These are phyloP conservation scores for Hirtodrosophila alboralis DNA, from an alignment of 2,888 invertebrate species.

Conservation along the genomic window DNA sequence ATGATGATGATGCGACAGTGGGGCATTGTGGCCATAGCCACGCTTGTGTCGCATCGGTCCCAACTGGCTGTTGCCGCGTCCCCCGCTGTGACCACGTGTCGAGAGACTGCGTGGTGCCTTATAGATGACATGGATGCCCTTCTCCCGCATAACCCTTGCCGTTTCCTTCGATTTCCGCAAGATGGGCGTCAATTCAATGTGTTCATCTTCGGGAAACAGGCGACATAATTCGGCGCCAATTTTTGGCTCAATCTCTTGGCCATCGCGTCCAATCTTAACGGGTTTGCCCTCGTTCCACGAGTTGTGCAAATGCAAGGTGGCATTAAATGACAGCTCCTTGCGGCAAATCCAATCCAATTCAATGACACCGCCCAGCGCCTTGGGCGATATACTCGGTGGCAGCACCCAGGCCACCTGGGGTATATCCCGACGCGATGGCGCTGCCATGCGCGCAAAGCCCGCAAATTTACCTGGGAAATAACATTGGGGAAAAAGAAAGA, in stretches of 20 bases:
- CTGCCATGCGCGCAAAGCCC: slow-evolving; percentile 95
- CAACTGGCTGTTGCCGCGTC: slow-evolving; percentile 75
- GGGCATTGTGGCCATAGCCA: slow-evolving; percentile 82
- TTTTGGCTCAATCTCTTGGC: slow-evolving; percentile 98
- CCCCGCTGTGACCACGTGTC: slow-evolving; percentile 81
- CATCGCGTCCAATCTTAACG: slow-evolving; percentile 99
- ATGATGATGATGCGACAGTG: slow-evolving; percentile 85
- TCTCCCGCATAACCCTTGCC: slow-evolving; percentile 87
- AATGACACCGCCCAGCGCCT: slow-evolving; percentile 97
- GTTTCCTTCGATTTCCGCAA: slow-evolving; percentile 93
- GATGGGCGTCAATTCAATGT: slow-evolving; percentile 94
- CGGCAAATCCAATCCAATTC: slow-evolving; percentile 98
- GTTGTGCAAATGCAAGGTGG: slow-evolving; percentile 96
- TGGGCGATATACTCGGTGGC: slow-evolving; percentile 95
- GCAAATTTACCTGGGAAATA: slow-evolving; percentile 89
- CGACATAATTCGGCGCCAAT: slow-evolving; percentile 96
- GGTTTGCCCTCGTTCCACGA: slow-evolving; percentile 99
- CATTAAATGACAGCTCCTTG: slow-evolving; percentile 95
- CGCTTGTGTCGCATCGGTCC: slow-evolving; percentile 70
- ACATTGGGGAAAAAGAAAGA: neutral
- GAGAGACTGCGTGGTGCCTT: slow-evolving; percentile 85
- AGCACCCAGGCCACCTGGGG: slow-evolving; percentile 96
- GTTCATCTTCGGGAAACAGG: slow-evolving; percentile 96
- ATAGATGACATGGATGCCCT: slow-evolving; percentile 83
- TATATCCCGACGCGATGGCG: slow-evolving; percentile 95